Conservation (phyloP, 2,113 vertebrate species). For the Phocoena phocoena region DNA sequence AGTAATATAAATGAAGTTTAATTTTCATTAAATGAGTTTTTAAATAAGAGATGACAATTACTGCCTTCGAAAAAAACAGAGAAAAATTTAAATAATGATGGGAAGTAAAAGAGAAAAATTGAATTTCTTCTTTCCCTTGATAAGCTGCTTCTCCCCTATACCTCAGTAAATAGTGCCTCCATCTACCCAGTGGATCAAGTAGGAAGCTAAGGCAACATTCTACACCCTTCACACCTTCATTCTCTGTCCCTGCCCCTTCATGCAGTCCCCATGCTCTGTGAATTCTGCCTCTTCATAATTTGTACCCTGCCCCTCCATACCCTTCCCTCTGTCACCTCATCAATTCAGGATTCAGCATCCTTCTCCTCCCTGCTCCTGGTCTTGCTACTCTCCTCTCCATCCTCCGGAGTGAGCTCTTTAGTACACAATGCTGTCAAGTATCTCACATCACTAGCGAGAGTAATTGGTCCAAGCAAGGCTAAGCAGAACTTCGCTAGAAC, state of each 20-base stretch:
- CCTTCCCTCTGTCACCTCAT: not conserved
- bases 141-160: not conserved
- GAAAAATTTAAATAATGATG: not conserved
- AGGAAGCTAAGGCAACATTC: not conserved
- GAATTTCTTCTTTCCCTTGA: not conserved
- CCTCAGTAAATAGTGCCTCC: not conserved
- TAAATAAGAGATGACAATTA: not conserved
- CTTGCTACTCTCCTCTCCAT: not conserved
- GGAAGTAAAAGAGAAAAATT: not conserved
- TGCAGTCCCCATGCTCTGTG: no score
- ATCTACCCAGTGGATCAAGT: not conserved
- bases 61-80: not conserved
- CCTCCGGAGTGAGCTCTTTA: not conserved
- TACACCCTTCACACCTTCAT: accelerated
- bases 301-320: accelerated
- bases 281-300: not conserved
- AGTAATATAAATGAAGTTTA: not conserved
- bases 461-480: not conserved
- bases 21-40: constrained; percentile 4
- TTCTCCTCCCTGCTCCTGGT: not conserved
- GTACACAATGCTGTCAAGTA: not conserved
- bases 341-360: not conserved
- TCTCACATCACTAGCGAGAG: not conserved
- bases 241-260: not conserved
- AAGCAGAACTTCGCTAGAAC: not conserved